Base-by-base conservation (phyloP, 2,797 vertebrate genomes). In the Eremophila alpestris region DNA sequence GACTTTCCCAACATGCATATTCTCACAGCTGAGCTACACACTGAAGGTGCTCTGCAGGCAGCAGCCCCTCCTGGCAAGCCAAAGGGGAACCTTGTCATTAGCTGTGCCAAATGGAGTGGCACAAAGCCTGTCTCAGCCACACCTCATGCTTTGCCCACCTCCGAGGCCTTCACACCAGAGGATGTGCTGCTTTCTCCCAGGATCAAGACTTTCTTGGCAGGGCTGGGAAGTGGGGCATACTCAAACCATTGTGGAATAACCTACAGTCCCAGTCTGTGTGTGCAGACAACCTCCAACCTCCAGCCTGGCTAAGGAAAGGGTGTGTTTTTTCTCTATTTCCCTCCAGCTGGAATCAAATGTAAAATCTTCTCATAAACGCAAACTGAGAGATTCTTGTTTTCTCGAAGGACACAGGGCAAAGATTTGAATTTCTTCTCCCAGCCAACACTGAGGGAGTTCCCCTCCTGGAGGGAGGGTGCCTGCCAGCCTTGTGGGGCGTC, bases 311-410 rank as follows among this genome's bases (percentile, higher is more conserved):
- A 45, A 83, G 85, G 91, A 87, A 94, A 96, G 78, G 79, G 59
- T 82, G 65, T 83, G 82, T 56, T 94, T 97, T 93, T 70, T 82
- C 70, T 93, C 36, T 81, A 84, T 93, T 95, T 83, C 88, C 83
- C 94, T 97, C 95, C 91, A 96, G 95, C 90, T 96, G 97, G 94
- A 97, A 87, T 81, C 70, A 97, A 96, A 96, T 76, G 63, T 56
- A 70, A 88, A 90, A 96, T 97, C 90, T 96, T 96, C 96, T 97
- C 87, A 58, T 97, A 97, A 97, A 97, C 0, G 49, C 88, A 94
- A 92, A 98, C 97, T 97, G 94, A 97, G 96, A 96, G 95, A 96
- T 97, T 97, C 94, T 97, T 98, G 97, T 97, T 96, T 97, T 97
- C 96, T 97, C 92, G 3, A 97, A 97, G 87, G 92, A 96, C 87